Percentiles rank a stretch among this genome's conserved stretches.
Conservation (phyloP, 2,888 invertebrate genomes). For the Megalurothrips usitatus region DNA sequence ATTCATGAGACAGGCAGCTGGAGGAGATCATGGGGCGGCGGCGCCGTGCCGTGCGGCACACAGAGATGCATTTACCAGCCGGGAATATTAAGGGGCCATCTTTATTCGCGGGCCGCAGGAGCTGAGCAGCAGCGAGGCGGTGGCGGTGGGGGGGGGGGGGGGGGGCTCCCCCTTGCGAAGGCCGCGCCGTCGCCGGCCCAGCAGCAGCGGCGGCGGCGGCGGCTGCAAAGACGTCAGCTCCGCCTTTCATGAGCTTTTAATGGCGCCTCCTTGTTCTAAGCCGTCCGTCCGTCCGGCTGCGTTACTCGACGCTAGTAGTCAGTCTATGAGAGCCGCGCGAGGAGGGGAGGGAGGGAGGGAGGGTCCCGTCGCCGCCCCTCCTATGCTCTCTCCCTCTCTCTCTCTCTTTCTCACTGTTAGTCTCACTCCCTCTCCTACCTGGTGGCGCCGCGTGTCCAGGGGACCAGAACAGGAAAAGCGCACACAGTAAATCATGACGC, state of each 20-base stretch:
- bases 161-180: neutral
- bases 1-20: neutral
- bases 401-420: too few species aligned
- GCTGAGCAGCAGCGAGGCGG: neutral
- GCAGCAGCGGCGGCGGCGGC: too few species aligned
- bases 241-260: conserved; percentile 6
- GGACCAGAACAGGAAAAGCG: too few species aligned
- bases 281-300: neutral
- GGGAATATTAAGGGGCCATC: neutral
- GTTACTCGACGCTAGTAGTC: too few species aligned
- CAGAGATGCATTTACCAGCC: conserved; percentile 1
- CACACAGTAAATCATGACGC: neutral
- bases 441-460: neutral
- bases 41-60: neutral
- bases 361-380: too few species aligned
- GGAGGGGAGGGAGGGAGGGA: too few species aligned
- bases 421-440: too few species aligned
- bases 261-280: conserved; percentile 8
- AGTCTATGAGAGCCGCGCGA: too few species aligned
- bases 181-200: neutral
- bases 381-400: too few species aligned
- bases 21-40: neutral
- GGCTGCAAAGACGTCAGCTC: neutral
- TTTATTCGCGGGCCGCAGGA: neutral
- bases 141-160: neutral